Conservation (phyloP, 2,113 vertebrate species). For the Ammodramus savannarum region DNA sequence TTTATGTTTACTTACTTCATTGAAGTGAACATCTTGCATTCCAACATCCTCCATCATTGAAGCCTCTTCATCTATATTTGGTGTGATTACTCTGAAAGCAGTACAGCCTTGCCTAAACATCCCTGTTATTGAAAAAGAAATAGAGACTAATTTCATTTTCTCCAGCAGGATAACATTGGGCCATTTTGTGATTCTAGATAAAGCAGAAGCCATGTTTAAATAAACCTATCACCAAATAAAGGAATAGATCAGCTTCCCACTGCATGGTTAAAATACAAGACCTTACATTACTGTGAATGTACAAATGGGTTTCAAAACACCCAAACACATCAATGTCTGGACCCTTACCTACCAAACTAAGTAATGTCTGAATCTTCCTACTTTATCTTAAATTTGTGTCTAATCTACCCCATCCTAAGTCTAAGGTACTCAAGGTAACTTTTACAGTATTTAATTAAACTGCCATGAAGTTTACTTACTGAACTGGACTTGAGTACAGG, state of each 20-base stretch:
- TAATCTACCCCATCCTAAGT: neutral
- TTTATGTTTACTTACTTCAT: conserved; percentile 79
- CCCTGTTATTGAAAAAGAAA: conserved; percentile 70
- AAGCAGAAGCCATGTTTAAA: neutral
- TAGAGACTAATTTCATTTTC: neutral
- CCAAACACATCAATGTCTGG: fast-evolving
- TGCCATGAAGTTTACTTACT: neutral
- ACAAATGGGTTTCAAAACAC: neutral
- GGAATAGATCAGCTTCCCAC: neutral
- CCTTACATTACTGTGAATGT: neutral
- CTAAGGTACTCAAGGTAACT: neutral
- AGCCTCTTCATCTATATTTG: conserved; percentile 97
- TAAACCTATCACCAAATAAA: neutral
- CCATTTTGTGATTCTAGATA: neutral
- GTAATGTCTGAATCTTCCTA: neutral
- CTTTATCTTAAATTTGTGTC: neutral
- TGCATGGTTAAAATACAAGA: neutral
- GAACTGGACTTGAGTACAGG: neutral
- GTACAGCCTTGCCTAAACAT: conserved; percentile 96
- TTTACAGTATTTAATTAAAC: neutral
- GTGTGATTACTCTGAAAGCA: conserved; percentile 92
- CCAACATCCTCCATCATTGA: conserved; percentile 99
- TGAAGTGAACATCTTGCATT: conserved; percentile 99
- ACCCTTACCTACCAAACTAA: neutral
- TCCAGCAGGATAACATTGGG: neutral